Base-by-base conservation (phyloP, 1,140 invertebrate species). In the Halesus radiatus region DNA sequence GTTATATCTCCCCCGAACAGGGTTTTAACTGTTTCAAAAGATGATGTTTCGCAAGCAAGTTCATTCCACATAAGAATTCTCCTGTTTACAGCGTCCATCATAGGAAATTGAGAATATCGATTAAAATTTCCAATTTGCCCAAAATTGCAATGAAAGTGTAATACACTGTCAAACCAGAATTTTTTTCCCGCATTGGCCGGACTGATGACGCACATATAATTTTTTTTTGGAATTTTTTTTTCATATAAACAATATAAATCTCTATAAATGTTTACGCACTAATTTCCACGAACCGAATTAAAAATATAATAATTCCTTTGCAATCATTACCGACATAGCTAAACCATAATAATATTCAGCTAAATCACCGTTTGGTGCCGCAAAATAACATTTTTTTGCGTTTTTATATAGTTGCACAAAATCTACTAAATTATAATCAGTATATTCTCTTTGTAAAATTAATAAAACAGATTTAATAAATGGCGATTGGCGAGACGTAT, bases 51-150 rank as follows among this genome's bases (percentile, higher is more conserved):
- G 18, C 73, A 82, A 29, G 81, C 56, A 18, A 84, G 84, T 78
- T 86, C 85, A 53, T 86, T 86, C 85, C 86, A 86, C 56, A 85
- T 77, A 32, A 87, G 73, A 37, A 87, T 78, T 56, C 84, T 66
- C 45, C 81, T 80, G 53, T 86, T 77, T 0, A 86, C 83, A 77
- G 78, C 81, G 52, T 87, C 85, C 81, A 83, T 80, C 66, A 87
- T 70, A 20, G 85, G 86, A 84, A 87, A 86, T 60, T 56, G 70
- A 74, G 70, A 74, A 84, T 85, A 85, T 32, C 84, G 83, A 80
- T 84, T 85, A 80, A 87, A 86, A 80, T 87, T 86, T 3, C 84
- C 85, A 10, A 86, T 85, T 79, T 85, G 84, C 1, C 84, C 86
- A 76, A 84, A 87, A 84, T 87, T 86, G n/a, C 37, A 22, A 20